Base-by-base conservation (phyloP, 1,140 invertebrate species). In the Caenorhabditis latens region DNA sequence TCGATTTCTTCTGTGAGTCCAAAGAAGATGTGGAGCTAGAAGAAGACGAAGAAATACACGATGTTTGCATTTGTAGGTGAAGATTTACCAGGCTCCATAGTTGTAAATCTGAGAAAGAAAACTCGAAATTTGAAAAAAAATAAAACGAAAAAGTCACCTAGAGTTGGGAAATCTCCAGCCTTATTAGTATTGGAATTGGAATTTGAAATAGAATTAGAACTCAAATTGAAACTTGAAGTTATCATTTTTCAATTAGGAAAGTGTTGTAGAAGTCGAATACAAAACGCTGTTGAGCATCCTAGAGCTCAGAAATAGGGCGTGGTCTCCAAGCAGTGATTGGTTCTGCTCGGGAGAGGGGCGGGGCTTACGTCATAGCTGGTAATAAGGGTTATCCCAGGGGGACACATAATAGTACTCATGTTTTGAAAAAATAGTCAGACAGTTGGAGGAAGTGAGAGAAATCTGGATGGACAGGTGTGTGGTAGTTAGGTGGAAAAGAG, bases 241-340 rank as follows among this genome's bases (percentile, higher is more conserved):
- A 79, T 79, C 71, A 79, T 79, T 3, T 21, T 79, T 14, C 46
- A 50, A 50, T 79, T 53, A 50, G 16, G 14, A 50, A 50, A 53
- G 46, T 79, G 19, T 32, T 32, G 32, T 32, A 32, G 32, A 79
- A 79, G 71, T 79, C n/a, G 53, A 79, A 24, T 42, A 79, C 43
- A 48, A 48, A 21, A 75, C 11, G 16, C 71, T 79, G 71, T 79
- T 50, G 71, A 79, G 61, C 61, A 63, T 63, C 61, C 11, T 53
- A 3, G 50, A 24, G 71, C 71, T 79, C 46, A 50, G 16, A 50
- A n/a, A 79, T 3, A 2, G 63, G 63, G 63, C 63, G 63, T 67
- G 63, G 61, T 65, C 32, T 1, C 21, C 24, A 67, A 40, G 11
- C 58, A 61, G 50, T 40, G 63, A 40, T 32, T 67, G 63, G 24